phyloP scores from a whole-genome alignment of 1,140 invertebrate species.

The Achatina immaculata region DNA sequence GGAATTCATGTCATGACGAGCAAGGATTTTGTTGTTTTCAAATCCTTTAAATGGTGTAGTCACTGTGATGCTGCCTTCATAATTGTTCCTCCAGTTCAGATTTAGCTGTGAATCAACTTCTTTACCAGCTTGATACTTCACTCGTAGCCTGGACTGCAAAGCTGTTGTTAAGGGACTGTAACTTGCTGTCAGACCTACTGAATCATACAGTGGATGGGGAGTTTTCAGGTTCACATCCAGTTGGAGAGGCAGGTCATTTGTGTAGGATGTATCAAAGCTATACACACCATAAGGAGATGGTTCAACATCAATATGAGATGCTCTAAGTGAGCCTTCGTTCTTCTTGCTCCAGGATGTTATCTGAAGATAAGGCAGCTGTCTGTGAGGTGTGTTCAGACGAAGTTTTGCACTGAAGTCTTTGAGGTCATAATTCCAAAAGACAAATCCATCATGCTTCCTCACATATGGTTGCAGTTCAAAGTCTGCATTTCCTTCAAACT shows the following conservation, averaged over 20 bases:
- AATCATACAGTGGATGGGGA: slow-evolving; percentile 1
- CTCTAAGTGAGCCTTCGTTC: background rate
- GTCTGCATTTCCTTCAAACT: slow-evolving; percentile 17
- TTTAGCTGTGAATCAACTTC: slow-evolving; percentile 10
- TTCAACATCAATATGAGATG: slow-evolving; percentile 2
- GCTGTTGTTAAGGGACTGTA: background rate
- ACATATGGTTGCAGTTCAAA: slow-evolving; percentile 27
- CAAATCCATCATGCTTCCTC: slow-evolving; percentile 12
- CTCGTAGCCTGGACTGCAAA: background rate
- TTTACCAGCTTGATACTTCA: background rate
- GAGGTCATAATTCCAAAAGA: background rate
- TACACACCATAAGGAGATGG: slow-evolving; percentile 17
- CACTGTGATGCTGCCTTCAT: background rate
- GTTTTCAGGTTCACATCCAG: slow-evolving; percentile 14
- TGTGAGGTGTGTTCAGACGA: slow-evolving; percentile 12
- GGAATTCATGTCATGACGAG: background rate
- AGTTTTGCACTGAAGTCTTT: background rate
- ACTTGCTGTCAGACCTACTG: background rate
- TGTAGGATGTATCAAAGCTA: slow-evolving; percentile 21
- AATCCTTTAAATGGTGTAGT: slow-evolving; percentile 16
- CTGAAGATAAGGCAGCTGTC: slow-evolving; percentile 4
- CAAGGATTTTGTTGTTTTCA: slow-evolving; percentile 8
- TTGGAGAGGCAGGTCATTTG: background rate
- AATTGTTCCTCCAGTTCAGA: background rate
- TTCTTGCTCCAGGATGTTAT: slow-evolving; percentile 7